Conservation (phyloP, 1,140 invertebrate species). For the Halictus rubicundus region DNA sequence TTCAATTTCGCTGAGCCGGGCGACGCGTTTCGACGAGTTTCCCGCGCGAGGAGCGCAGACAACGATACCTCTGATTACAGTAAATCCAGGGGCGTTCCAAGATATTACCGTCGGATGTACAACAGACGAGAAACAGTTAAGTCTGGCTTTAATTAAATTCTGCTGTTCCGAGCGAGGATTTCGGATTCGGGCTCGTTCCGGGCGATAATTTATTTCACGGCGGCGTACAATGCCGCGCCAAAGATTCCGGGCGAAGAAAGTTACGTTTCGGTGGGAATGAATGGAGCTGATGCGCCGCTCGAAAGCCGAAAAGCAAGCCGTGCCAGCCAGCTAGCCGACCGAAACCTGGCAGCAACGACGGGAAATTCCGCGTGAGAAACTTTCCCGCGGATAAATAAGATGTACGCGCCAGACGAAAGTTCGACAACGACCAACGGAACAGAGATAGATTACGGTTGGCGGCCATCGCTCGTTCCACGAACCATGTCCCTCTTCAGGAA, state of each 20-base stretch:
- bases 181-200: slow-evolving; percentile 14
- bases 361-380: slow-evolving; percentile 20
- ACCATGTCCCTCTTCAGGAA: background rate
- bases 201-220: slow-evolving; percentile 26
- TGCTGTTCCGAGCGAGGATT: slow-evolving; percentile 32
- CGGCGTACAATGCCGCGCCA: slow-evolving; percentile 7
- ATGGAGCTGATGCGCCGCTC: slow-evolving; percentile 12
- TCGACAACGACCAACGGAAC: background rate
- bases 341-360: background rate
- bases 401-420: background rate
- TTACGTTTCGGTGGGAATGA: slow-evolving; percentile 22
- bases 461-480: background rate
- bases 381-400: slow-evolving; percentile 16
- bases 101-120: background rate
- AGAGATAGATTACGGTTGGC: background rate
- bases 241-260: slow-evolving; percentile 31
- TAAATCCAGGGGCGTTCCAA: no score
- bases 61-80: background rate
- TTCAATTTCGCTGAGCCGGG: no score
- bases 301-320: background rate
- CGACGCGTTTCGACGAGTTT: background rate
- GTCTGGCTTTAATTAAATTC: slow-evolving; percentile 42
- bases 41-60: background rate
- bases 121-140: slow-evolving; percentile 12
- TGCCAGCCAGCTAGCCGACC: background rate